Base-by-base conservation (phyloP, 2,113 vertebrate species). In the Balaeniceps rex region DNA sequence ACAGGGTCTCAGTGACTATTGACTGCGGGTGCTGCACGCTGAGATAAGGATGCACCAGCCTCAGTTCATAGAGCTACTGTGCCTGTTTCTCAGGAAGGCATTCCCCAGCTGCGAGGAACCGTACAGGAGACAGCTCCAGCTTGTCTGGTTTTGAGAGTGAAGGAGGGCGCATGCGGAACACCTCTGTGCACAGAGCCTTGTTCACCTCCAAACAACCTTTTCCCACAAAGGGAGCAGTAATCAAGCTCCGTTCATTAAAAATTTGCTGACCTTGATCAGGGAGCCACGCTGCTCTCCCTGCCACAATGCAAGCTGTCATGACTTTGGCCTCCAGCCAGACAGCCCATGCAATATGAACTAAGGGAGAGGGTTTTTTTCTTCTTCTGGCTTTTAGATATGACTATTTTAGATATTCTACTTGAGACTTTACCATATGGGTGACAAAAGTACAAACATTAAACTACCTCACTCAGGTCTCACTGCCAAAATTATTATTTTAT, bases 141-240 rank as follows among this genome's bases (percentile, higher is more conserved):
- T 70, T 10, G 3, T 40, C 58, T 83, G 33, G 28, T 54, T 93
- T 90, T 42, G 36, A 28, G 49, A 88, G 44, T 3, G 19, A 74
- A 80, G 76, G 72, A 23, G n/a, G n/a, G 28, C 7, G 11, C 0
- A 0, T 19, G 58, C 12, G 34, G 44, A 88, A 91, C 19, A 91
- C 28, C 26, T 79, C 71, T 60, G 66, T 40, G 76, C 51, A 52
- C 44, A 66, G 81, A 94, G 61, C 12, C 47, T 87, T 51, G n/a
- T 80, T 94, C 88, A 94, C 75, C 68, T 94, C 72, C 86, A 94
- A 88, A 78, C 51, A 90, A 88, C 68, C 80, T 92, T 88, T 60
- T 75, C 65, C 65, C 71, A 36, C 68, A 93, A 81, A 75, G 52
- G 72, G 60, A 88, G 25, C 51, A 68, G 44, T 87, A 83, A 95